Conservation (phyloP, 2,888 invertebrate species). For the Lithophane socia region DNA sequence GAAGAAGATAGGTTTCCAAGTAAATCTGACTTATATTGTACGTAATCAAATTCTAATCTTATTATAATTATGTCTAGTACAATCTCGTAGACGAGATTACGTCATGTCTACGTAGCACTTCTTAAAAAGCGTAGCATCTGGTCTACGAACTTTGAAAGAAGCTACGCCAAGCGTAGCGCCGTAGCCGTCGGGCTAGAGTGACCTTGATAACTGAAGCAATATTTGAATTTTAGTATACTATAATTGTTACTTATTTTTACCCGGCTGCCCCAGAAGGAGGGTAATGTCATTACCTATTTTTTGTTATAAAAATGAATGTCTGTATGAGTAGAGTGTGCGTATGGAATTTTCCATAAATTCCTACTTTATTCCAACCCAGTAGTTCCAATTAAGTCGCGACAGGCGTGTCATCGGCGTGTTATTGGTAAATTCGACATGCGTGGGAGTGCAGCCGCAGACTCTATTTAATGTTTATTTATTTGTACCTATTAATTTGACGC, state of each 20-base stretch:
- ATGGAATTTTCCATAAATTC: background rate
- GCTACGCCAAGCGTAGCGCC: constrained; percentile 29
- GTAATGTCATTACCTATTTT: background rate
- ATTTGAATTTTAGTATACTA: background rate
- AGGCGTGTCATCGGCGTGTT: constrained; percentile 71
- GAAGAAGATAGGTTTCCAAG: background rate
- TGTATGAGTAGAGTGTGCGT: background rate
- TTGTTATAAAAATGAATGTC: background rate
- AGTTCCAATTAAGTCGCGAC: constrained; percentile 49
- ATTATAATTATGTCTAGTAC: background rate
- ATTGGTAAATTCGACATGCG: constrained; percentile 77
- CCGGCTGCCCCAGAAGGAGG: background rate
- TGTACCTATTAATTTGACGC: constrained; percentile 41
- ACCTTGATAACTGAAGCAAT: background rate
- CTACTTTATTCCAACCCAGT: constrained; percentile 29
- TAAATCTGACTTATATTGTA: background rate
- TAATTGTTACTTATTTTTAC: background rate
- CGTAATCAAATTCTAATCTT: background rate
- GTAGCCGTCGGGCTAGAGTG: background rate
- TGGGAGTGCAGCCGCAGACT: constrained; percentile 66
- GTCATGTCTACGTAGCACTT: background rate
- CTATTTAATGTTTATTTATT: constrained; percentile 48
- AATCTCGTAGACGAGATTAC: background rate
- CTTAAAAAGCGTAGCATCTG: constrained; percentile 6
- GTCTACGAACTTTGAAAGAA: constrained; percentile 9